Evolutionary conservation across 2,797 vertebrate genomes (phyloP), one percentile per base, ranked within the genome.

Genomic region (Threskiornis aethiopicus): DNA sequence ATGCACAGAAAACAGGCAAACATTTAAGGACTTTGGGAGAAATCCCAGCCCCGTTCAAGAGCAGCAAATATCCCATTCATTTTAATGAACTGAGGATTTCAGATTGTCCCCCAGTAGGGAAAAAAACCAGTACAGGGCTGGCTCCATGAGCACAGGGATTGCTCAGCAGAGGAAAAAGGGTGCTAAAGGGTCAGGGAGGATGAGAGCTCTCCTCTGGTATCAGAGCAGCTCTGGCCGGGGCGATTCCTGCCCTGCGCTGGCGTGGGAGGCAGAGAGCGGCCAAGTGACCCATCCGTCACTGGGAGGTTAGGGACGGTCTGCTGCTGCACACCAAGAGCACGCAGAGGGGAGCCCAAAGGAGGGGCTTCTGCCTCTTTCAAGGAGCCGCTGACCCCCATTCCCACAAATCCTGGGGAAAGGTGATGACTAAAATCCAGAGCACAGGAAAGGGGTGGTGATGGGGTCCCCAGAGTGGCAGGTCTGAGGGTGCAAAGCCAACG

Each of bases 21-120:
- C 0, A 0, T 20, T 0, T 1, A 31, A 31, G 37, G 46, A 12
- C 33, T 37, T 46, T 4, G 9, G 33, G 54, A 15, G 11, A 72
- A 92, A 69, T 13, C 51, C 54, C 64, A 41, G 37, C 41, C 29
- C 57, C 39, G 5, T 1, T 15, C 16, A 8, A 69, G 7, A 13
- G 8, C 24, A 41, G 66, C 10, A 28, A 47, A 47, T 6, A 78
- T 4, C 81, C 81, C 7, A 5, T 41, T 82, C 4, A 0, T 37
- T 83, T 29, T 31, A 2, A 17, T 3, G 16, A 31, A 66, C 0
- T 0, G 17, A 55, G 29, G 28, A 25, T 55, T 88, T 47, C 3
- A 15, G 61, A 39, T 65, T 59, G 13, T 71, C 24, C 17, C 24
- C 10, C 7, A 4, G 22, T 15, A 22, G 4, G 8, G 21, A 10